Conservation (phyloP, 2,888 invertebrate species). For the Abrostola triplasia region DNA sequence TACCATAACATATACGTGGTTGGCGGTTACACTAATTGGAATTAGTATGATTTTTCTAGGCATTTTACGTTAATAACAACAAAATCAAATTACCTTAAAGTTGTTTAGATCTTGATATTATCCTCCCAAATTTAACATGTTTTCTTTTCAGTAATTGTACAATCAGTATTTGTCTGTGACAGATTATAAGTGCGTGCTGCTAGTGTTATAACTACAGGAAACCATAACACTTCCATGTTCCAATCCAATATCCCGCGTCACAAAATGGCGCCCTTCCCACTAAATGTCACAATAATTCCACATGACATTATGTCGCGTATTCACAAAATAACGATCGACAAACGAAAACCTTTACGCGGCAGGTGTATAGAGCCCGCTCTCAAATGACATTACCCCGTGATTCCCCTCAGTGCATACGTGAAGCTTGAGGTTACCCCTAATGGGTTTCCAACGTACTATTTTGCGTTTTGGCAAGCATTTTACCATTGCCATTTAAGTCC, state of each 20-base stretch:
- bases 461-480: conserved; percentile 40
- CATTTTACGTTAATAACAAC: no score
- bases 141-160: no score
- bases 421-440: conserved; percentile 59
- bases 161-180: no score
- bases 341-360: conserved; percentile 32
- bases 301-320: conserved; percentile 49
- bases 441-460: conserved; percentile 49
- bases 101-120: no score
- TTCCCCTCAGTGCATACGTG: conserved; percentile 56
- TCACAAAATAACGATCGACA: conserved; percentile 40
- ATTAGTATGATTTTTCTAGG: no score
- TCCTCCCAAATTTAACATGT: no score
- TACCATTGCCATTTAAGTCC: conserved; percentile 19
- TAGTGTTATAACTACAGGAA: no score
- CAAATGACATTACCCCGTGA: conserved; percentile 58
- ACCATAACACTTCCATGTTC: neutral
- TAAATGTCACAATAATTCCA: conserved; percentile 29
- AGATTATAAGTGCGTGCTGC: no score
- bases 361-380: conserved; percentile 41
- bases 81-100: no score
- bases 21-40: no score
- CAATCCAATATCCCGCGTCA: neutral
- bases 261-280: conserved; percentile 22
- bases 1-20: no score